Evolutionary conservation across 2,797 vertebrate species (phyloP), one percentile per base, ranked within the genome.

Genomic region (Danio albolineatus): DNA sequence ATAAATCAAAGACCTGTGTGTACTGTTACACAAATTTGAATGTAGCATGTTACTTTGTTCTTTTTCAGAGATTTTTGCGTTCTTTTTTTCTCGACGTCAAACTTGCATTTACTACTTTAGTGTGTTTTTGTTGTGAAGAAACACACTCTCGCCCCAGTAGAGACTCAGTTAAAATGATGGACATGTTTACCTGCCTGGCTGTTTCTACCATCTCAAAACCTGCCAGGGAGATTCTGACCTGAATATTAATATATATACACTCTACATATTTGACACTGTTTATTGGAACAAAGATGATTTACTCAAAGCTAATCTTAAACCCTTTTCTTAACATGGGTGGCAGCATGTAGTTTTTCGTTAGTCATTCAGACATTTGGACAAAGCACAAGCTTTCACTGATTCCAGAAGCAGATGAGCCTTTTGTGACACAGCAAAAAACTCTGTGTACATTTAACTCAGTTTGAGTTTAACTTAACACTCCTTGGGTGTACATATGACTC

Each of bases 101-200:
- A 21, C 38, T 53, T 14, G 5, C 41, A n/a, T n/a, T n/a, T 5
- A 12, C 5, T 0, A 0, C 19, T 13, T n/a, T n/a, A n/a, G n/a
- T n/a, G n/a, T n/a, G n/a, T n/a, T n/a, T 48, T 60, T 48, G n/a
- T n/a, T n/a, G n/a, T 13, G 57, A 19, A 62, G 38, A 74, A 10
- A 41, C 44, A 62, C 44, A 39, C 28, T 41, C 7, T 49, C 1
- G n/a, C 62, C 12, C 57, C 57, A 14, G 73, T 53, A 21, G 73
- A 75, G 59, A 51, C 10, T 6, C 57, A 41, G 36, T 14, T 7
- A 48, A 75, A n/a, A n/a, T n/a, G 59, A 75, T 75, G 73, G 73
- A 64, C 36, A 43, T 64, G 59, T 75, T 75, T 75, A 64, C 46
- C 36, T 41, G 59, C 8, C 73, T 53, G n/a, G n/a, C 17, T 48